phyloP scores from a whole-genome alignment of 2,888 invertebrate species.

The Mystacides longicornis region DNA sequence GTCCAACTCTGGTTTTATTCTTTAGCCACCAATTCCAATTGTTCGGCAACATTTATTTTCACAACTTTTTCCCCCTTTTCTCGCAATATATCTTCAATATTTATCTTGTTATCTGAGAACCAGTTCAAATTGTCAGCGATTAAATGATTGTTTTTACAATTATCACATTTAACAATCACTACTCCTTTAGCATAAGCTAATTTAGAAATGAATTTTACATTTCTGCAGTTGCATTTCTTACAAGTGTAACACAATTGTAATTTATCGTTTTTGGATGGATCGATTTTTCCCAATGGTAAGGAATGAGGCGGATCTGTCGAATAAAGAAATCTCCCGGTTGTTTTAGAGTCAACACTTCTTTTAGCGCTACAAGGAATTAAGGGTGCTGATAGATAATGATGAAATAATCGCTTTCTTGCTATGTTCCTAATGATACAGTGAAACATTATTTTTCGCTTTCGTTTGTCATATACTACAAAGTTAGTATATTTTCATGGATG shows the following conservation, averaged over 20 bases:
- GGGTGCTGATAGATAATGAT: no score
- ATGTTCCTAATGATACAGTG: no score
- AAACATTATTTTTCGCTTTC: no score
- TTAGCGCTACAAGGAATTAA: no score
- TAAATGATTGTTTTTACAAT: slow-evolving; percentile 83
- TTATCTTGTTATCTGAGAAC: slow-evolving; percentile 77
- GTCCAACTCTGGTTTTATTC: no score
- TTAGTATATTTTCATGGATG: no score
- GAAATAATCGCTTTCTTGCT: no score
- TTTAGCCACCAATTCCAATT: slow-evolving; percentile 44
- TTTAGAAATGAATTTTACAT: slow-evolving; percentile 76
- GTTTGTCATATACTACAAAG: no score
- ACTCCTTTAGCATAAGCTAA: slow-evolving; percentile 81
- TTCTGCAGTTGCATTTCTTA: slow-evolving; percentile 75
- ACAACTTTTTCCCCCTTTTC: slow-evolving; percentile 79
- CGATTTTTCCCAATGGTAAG: neutral
- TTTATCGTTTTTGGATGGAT: slow-evolving; percentile 38
- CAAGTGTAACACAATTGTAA: slow-evolving; percentile 78
- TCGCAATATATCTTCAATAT: slow-evolving; percentile 85
- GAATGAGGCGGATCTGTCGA: neutral
- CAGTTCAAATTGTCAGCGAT: slow-evolving; percentile 96
- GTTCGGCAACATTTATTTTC: slow-evolving; percentile 42
- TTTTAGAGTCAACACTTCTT: no score
- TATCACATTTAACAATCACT: slow-evolving; percentile 83
- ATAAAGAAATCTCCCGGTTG: no score